These are phyloP conservation scores for Vipera ursinii DNA, from an alignment of 2,797 vertebrate genomes.

Conservation along the genomic window DNA sequence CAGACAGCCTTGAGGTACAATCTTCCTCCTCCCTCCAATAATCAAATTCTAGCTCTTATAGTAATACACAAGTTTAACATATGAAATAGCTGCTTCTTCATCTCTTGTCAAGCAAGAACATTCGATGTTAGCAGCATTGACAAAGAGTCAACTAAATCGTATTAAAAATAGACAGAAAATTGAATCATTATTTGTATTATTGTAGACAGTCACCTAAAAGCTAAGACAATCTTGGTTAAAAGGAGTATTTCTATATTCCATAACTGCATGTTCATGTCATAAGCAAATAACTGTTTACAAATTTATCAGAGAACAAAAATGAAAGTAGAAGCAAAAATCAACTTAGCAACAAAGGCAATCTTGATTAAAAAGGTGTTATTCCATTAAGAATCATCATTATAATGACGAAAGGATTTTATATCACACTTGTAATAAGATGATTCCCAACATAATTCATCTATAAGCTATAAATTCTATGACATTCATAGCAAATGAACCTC, in stretches of 20 bases:
- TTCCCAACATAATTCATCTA: constrained; percentile 33
- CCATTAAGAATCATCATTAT: constrained; percentile 11
- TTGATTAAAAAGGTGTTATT: background rate
- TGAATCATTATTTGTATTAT: background rate
- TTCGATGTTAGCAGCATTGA: no score
- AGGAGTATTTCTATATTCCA: no score
- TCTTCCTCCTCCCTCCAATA: no score
- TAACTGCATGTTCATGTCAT: background rate
- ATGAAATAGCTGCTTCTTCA: no score
- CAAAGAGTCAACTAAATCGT: background rate
- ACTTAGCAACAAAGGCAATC: background rate
- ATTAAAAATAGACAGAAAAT: background rate
- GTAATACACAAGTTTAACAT: no score
- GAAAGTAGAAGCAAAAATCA: background rate
- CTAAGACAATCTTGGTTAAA: no score
- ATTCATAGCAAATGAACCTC: constrained; percentile 24
- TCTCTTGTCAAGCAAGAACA: no score
- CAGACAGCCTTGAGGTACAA: no score
- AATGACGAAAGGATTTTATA: constrained; percentile 44
- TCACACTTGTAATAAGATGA: constrained; percentile 26
- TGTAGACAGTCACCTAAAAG: background rate
- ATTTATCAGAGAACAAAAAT: background rate
- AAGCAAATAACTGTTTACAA: background rate
- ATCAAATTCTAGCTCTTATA: no score
- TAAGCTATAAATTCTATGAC: background rate